Evolutionary conservation across 92 coral and sea anemone species (phyloP).

Genomic region (Bergia sp.): DNA sequence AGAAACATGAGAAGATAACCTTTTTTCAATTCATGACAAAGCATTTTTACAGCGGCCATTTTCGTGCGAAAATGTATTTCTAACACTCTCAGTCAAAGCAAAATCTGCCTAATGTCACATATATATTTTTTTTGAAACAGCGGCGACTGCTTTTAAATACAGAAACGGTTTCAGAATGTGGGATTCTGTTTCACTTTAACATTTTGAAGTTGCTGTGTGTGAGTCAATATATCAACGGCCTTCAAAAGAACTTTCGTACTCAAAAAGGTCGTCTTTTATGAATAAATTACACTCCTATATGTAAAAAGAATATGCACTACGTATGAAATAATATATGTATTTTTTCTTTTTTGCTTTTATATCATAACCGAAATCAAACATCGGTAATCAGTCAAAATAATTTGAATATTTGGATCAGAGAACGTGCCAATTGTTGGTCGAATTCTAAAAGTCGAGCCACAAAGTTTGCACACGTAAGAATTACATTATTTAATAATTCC

Average conservation of each 20-base stretch:
- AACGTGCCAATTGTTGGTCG: neutral
- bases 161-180: neutral
- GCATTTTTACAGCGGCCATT: neutral
- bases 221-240: too few species aligned
- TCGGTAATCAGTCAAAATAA: neutral
- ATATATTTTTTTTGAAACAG: too few species aligned
- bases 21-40: neutral
- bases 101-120: too few species aligned
- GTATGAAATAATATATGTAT: constrained; percentile 13
- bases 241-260: neutral
- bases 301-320: neutral
- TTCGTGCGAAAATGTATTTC: neutral
- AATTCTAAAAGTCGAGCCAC: neutral
- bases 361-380: neutral
- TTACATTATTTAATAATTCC: constrained; percentile 7
- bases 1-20: too few species aligned
- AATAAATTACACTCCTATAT: neutral
- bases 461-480: neutral
- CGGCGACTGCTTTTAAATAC: neutral
- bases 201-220: too few species aligned
- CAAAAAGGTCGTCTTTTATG: neutral
- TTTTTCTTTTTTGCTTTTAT: neutral
- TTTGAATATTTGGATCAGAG: neutral
- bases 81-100: neutral
- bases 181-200: too few species aligned